These are phyloP conservation scores for Anas bernieri DNA, from an alignment of 2,797 vertebrate species.

Conservation along the genomic window DNA sequence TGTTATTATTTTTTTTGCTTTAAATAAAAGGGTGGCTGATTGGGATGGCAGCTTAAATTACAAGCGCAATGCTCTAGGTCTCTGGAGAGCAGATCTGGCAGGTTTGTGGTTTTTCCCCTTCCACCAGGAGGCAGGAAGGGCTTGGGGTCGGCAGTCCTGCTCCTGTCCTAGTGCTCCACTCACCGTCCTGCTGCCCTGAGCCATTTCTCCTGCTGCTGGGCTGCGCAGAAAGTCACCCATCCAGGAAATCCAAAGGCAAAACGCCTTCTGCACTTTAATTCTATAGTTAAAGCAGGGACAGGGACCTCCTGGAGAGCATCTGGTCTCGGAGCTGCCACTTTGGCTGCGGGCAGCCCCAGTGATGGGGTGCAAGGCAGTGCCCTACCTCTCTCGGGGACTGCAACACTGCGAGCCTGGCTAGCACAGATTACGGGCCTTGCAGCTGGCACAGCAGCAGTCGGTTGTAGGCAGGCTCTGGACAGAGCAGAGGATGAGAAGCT, in stretches of 20 bases:
- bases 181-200: background rate
- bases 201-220: background rate
- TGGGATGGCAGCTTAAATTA: background rate
- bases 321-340: background rate
- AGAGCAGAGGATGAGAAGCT: background rate
- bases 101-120: background rate
- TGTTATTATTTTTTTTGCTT: background rate
- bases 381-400: rapidly evolving
- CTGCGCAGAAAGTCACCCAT: background rate
- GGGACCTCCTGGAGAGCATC: background rate
- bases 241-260: background rate
- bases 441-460: background rate
- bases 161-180: background rate
- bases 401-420: background rate
- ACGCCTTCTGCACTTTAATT: background rate
- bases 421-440: background rate
- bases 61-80: background rate
- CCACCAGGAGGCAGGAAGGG: background rate
- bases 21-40: background rate
- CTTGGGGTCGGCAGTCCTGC: background rate
- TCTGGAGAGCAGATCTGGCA: background rate
- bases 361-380: background rate
- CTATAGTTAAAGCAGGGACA: background rate
- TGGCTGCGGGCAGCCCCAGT: background rate
- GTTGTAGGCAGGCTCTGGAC: background rate